Evolutionary conservation across 2,797 vertebrate species (phyloP).

Genomic region (Crotalus adamanteus): DNA sequence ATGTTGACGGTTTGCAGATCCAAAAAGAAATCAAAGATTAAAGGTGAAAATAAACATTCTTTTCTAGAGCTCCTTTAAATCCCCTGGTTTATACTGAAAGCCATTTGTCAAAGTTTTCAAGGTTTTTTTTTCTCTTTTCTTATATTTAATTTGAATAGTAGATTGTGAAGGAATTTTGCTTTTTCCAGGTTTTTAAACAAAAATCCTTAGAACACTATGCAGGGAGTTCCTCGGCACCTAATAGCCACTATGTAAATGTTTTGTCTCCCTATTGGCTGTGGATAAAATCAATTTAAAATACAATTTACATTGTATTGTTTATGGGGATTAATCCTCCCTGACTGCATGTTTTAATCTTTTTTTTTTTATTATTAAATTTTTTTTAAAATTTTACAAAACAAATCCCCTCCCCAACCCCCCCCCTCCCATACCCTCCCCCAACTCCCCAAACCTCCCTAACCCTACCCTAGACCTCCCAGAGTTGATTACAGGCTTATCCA

Average conservation of each 20-base stretch:
- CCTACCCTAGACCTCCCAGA: too few relatives aligned
- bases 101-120: neutral
- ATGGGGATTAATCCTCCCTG: neutral
- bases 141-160: neutral
- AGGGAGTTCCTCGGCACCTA: too few relatives aligned
- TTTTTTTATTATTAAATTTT: too few relatives aligned
- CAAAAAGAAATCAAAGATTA: neutral
- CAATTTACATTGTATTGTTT: neutral
- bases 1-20: neutral
- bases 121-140: neutral
- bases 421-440: too few relatives aligned
- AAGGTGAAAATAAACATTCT: neutral
- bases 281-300: neutral
- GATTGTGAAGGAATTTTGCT: neutral
- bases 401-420: too few relatives aligned
- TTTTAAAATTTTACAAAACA: too few relatives aligned
- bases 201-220: too few relatives aligned
- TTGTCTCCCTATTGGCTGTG: neutral
- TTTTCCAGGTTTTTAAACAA: neutral
- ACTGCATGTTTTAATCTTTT: neutral
- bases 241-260: neutral
- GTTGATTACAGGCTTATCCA: too few relatives aligned
- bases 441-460: too few relatives aligned
- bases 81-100: neutral
- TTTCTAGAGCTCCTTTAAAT: neutral